Evolutionary conservation across 2,113 vertebrate genomes (phyloP), one percentile per base, ranked within the genome.

Genomic region (Thryonomys swinderianus): DNA sequence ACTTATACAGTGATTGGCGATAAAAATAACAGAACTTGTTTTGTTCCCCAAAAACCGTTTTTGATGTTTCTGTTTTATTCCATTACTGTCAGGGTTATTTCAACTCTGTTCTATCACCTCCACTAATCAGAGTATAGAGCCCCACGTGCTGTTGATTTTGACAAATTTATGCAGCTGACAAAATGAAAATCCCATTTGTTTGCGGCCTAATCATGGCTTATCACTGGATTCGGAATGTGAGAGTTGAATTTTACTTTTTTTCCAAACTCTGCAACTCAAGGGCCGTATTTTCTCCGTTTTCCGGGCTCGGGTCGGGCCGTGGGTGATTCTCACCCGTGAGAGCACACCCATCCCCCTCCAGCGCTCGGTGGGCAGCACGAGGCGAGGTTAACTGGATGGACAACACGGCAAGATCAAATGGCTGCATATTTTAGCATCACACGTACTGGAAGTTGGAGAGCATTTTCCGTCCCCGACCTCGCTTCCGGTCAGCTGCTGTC

Each of bases 361-460:
- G 71, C 84, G 85, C 7, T 8, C 9, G 16, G 55, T 16, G 25
- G 73, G 92, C 79, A 81, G 74, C 87, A 71, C 9, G 57, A 92
- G 59, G 64, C 83, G 95, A 97, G 93, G 94, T 96, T 96, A 97
- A 96, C 84, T 97, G 95, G 87, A 94, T 93, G 92, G 96, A 95
- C 94, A 95, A 88, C 73, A 90, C 91, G 71, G 94, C 96, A 96
- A 76, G 94, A 95, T 94, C 78, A 97, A 97, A 90, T 93, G 95
- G 94, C 89, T 95, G 85, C 92, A 92, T 95, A 93, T 96, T 95
- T 97, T 97, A 96, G 92, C 93, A 96, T 97, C 55, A 18, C 37
- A 53, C 95, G 96, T 97, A 86, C 84, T 45, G 45, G 85, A 92
- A 91, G 78, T 91, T 12, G 0, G 53, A 92, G 93, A 85, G 76